Percentiles rank a stretch among this genome's conserved stretches.
Conservation (phyloP, 2,888 invertebrate species). For the Spilosoma lubricipeda region DNA sequence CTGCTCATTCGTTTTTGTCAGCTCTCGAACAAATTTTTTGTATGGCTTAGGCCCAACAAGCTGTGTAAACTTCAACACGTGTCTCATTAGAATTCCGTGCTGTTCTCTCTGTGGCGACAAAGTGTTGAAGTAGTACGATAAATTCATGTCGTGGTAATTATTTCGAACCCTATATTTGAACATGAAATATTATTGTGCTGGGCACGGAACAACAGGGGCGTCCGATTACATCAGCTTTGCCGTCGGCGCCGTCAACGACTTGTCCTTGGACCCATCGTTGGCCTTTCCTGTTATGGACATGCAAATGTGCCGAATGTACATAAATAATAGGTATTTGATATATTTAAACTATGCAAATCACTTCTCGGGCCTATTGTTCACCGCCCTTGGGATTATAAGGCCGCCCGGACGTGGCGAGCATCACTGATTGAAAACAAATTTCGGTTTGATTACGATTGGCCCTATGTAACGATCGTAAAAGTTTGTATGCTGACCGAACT, state of each 20-base stretch:
- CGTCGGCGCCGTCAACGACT: slow-evolving; percentile 63
- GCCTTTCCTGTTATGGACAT: slow-evolving; percentile 74
- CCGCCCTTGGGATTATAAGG: slow-evolving; percentile 79
- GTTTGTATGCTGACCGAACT: slow-evolving; percentile 48
- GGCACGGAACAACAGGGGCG: slow-evolving; percentile 56
- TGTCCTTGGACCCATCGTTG: slow-evolving; percentile 65
- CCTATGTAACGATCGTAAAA: slow-evolving; percentile 62
- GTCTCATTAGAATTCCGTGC: slow-evolving; percentile 64
- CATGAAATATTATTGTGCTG: slow-evolving; percentile 72
- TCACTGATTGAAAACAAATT: slow-evolving; percentile 75
- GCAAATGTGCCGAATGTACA: slow-evolving; percentile 79
- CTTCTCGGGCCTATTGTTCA: slow-evolving; percentile 80
- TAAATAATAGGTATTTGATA: slow-evolving; percentile 65
- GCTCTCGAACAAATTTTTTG: slow-evolving; percentile 53
- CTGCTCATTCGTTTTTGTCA: slow-evolving; percentile 62
- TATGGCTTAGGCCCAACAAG: slow-evolving; percentile 52
- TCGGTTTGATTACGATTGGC: slow-evolving; percentile 67
- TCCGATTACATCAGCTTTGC: slow-evolving; percentile 77
- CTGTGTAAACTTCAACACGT: slow-evolving; percentile 76
- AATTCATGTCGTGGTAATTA: slow-evolving; percentile 71
- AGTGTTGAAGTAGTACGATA: slow-evolving; percentile 63
- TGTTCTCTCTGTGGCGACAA: slow-evolving; percentile 57
- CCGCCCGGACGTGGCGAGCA: slow-evolving; percentile 74
- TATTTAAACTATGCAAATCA: slow-evolving; percentile 75
- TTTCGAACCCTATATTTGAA: slow-evolving; percentile 74